Conservation (phyloP, 53 echinoderm and acorn worm genomes). For the Henricia sp. region DNA sequence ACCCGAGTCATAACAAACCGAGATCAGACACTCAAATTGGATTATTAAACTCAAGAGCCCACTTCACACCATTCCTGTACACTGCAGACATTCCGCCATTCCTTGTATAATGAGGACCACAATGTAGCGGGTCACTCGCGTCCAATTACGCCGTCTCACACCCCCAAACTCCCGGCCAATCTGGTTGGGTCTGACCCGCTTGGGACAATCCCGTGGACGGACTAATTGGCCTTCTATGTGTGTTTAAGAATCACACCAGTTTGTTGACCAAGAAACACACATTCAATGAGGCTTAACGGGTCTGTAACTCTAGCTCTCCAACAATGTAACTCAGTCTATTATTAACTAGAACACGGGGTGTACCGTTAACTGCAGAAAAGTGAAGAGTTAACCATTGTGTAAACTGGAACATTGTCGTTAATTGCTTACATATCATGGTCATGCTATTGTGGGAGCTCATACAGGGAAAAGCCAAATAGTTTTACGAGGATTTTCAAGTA, state of each 20-base stretch:
- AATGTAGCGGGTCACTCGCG: background rate
- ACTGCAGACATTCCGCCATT: no score
- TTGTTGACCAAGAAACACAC: background rate
- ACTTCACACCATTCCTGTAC: slow-evolving; percentile 1
- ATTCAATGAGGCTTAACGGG: background rate
- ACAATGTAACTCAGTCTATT: background rate
- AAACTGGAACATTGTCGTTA: background rate
- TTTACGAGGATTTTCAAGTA: no score
- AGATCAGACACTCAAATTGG: slow-evolving; percentile 35
- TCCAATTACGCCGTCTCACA: slow-evolving; percentile 56
- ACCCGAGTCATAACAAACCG: no score
- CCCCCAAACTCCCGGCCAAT: slow-evolving; percentile 2
- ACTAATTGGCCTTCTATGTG: slow-evolving; percentile 6
- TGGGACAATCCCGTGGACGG: background rate
- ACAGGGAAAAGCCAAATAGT: no score
- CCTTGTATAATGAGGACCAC: background rate
- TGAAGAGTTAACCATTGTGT: slow-evolving; percentile 15
- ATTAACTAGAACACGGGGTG: slow-evolving; percentile 45
- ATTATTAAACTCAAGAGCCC: background rate
- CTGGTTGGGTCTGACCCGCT: slow-evolving; percentile 3
- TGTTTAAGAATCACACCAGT: slow-evolving; percentile 22
- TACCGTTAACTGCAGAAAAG: slow-evolving; percentile 12
- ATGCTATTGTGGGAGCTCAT: no score
- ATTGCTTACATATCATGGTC: no score
- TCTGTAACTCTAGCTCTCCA: background rate